A percentile compares a stretch with the other conserved stretches of the same genome.
phyloP scores from a whole-genome alignment of 1,140 invertebrate species.

The Philaenus spumarius region DNA sequence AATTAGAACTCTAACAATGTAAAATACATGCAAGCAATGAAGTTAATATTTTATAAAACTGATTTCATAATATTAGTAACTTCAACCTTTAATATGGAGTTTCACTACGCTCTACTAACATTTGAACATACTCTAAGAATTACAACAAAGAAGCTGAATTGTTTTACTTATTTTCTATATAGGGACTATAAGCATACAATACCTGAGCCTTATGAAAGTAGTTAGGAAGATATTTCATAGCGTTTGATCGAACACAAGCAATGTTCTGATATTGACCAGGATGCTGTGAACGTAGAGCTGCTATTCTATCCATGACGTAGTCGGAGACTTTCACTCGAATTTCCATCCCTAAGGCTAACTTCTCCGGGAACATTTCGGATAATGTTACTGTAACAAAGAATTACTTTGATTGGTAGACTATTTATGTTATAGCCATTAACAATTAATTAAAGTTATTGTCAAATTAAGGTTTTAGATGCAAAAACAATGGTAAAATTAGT shows the following conservation, averaged over 20 bases:
- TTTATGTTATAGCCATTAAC: background rate
- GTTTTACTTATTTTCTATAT: no score
- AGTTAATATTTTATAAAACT: no score
- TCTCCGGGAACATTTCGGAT: conserved; percentile 85
- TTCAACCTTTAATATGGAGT: no score
- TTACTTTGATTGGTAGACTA: background rate
- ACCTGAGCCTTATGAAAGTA: conserved; percentile 90
- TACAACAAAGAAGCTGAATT: no score
- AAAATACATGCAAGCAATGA: no score
- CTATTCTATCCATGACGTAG: conserved; percentile 94
- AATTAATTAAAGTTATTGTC: no score
- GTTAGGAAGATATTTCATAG: conserved; percentile 98
- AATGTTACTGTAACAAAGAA: conserved; percentile 62
- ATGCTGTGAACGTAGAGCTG: conserved; percentile 71
- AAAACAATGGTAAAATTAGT: no score
- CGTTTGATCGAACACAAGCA: conserved; percentile 92
- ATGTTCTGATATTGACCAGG: conserved; percentile 85
- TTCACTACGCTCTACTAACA: no score
- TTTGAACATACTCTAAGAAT: no score
- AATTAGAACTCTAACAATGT: no score
- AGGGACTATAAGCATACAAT: conserved; percentile 20
- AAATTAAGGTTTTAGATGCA: no score
- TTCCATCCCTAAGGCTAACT: conserved; percentile 91
- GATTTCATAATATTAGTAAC: no score
- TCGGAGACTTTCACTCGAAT: conserved; percentile 98